Percentiles rank a stretch among this genome's conserved stretches.
phyloP scores from a whole-genome alignment of 1,140 invertebrate genomes.

The Philaenus spumarius region DNA sequence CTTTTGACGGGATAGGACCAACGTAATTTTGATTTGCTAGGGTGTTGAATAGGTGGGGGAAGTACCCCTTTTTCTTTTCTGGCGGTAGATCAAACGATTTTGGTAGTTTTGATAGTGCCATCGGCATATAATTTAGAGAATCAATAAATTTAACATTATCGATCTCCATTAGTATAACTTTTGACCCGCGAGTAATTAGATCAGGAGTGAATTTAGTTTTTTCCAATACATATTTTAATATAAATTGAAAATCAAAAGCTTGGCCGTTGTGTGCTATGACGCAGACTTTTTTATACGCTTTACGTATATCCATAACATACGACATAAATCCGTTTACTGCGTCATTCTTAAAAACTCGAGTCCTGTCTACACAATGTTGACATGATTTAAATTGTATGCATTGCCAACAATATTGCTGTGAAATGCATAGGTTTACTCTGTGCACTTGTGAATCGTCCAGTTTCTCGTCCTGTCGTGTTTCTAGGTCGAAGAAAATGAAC shows the following conservation, averaged over 20 bases:
- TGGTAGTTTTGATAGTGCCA: constrained; percentile 26
- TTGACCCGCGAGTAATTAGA: constrained; percentile 24
- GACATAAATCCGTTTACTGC: background rate
- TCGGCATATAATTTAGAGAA: constrained; percentile 32
- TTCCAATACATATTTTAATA: constrained; percentile 24
- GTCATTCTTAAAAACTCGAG: background rate
- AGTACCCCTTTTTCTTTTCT: constrained; percentile 13
- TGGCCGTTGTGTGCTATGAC: constrained; percentile 28
- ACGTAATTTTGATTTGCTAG: constrained; percentile 28
- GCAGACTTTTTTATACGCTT: background rate
- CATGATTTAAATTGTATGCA: background rate
- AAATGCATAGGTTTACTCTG: background rate
- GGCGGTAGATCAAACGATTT: constrained; percentile 27
- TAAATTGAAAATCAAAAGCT: constrained; percentile 30
- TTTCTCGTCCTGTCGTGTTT: background rate
- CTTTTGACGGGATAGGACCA: background rate
- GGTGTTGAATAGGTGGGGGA: constrained; percentile 26
- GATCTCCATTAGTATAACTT: constrained; percentile 17
- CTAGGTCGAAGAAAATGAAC: constrained; percentile 9
- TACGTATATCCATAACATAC: constrained; percentile 4
- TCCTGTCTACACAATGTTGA: background rate
- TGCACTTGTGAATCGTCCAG: background rate
- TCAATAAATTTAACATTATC: constrained; percentile 29
- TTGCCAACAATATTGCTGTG: constrained; percentile 3
- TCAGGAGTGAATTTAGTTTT: constrained; percentile 14